Base-by-base conservation (phyloP, 2,113 vertebrate genomes). In the Rhodinocichla rosea region DNA sequence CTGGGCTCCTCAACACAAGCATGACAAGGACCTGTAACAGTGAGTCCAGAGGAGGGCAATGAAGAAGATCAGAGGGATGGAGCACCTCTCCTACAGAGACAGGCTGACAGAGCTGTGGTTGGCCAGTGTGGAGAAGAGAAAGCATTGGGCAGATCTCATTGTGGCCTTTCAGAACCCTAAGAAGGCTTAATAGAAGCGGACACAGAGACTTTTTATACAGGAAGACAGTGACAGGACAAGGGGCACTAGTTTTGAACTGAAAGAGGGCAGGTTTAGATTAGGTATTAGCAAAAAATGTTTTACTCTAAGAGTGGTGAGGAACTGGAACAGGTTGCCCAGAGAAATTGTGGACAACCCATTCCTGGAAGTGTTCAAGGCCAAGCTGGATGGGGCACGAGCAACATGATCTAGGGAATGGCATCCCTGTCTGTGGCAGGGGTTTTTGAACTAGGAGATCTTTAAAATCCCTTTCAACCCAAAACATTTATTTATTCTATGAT, bases 331-430 rank as follows among this genome's bases (percentile, higher is more conserved):
- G 7, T 21, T 60, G 5, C 2, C 13, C 45, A 45, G 53, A 60
- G 60, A n/a, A 53, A 6, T 1, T 45, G 23, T 75, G 33, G 19
- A n/a, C 44, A 23, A 30, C 3, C 19, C 33, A 59, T 39, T n/a
- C 20, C 21, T 53, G n/a, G 9, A 76, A 75, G n/a, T 68, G 39
- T 35, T 76, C 47, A 69, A 62, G 30, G 17, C 21, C 53, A 22
- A 24, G 39, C 9, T n/a, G 7, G 26, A 40, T 42, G 55, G 11
- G 6, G 30, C 8, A 14, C 0, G 0, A 62, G 35, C 9, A 35
- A 40, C 5, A 17, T 69, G 40, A 69, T 62, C 14, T 27, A 35
- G 20, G 37, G 26, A 69, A 69, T 27, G 24, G 22, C 30, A 53
- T 14, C 5, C 14, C 14, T 68, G 70, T 26, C 30, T 5, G 15